Evolutionary conservation across 1,140 invertebrate genomes (phyloP).

Genomic region (Caerostris extrusa): DNA sequence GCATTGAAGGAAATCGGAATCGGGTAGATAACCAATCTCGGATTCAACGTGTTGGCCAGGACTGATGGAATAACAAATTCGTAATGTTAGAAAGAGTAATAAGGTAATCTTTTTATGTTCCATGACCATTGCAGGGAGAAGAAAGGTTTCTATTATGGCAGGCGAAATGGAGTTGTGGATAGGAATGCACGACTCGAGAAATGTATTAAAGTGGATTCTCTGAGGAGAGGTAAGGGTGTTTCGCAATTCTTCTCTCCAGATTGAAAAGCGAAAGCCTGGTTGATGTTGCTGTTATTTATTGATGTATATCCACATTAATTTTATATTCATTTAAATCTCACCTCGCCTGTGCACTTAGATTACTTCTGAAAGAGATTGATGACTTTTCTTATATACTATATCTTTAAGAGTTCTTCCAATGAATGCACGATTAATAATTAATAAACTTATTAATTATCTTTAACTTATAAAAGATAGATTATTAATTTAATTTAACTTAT

Average conservation of each 20-base stretch:
- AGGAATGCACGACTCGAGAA: neutral
- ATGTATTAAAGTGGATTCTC: neutral
- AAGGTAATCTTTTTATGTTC: conserved; percentile 20
- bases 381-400: too few species aligned
- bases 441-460: too few species aligned
- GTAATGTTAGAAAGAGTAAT: conserved; percentile 11
- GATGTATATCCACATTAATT: too few species aligned
- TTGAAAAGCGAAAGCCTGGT: neutral
- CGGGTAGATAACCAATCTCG: neutral
- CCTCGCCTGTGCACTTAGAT: too few species aligned
- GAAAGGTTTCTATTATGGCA: neutral
- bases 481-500: too few species aligned
- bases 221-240: neutral
- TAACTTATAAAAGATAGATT: too few species aligned
- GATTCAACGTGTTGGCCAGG: conserved; percentile 17
- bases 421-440: too few species aligned
- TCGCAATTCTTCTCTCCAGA: neutral
- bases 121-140: neutral
- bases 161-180: neutral
- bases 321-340: too few species aligned
- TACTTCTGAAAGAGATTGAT: too few species aligned
- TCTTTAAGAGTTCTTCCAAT: too few species aligned
- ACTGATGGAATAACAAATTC: conserved; percentile 20
- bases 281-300: too few species aligned
- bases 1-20: conserved; percentile 10